phyloP scores from a whole-genome alignment of 2,113 vertebrate genomes.

The Nanger granti region DNA sequence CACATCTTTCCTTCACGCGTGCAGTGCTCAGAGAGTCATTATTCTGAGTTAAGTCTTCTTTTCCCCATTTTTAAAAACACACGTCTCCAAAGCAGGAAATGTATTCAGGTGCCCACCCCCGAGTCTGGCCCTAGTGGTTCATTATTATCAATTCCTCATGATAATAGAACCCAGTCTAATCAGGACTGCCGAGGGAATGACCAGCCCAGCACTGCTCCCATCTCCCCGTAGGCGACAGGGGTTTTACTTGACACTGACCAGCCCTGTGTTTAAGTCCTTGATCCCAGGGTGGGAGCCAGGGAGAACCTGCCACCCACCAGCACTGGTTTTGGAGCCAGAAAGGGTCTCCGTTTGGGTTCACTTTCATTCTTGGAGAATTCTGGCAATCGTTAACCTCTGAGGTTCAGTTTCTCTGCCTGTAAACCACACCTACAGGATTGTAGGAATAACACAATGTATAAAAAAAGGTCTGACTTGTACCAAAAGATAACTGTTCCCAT shows the following conservation, averaged over 20 bases:
- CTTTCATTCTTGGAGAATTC: fast-evolving
- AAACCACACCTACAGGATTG: not conserved
- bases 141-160: too few relatives aligned
- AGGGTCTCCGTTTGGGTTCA: not conserved
- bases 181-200: fast-evolving
- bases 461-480: not conserved
- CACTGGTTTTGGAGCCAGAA: not conserved
- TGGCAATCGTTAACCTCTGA: not conserved
- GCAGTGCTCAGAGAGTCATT: not conserved
- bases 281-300: too few relatives aligned
- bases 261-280: not conserved
- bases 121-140: not conserved
- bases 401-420: not conserved
- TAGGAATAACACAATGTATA: fast-evolving
- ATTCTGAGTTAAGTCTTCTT: not conserved
- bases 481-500: not conserved
- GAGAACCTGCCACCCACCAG: not conserved
- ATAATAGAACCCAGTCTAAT: not conserved
- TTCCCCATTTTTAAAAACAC: not conserved
- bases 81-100: not conserved
- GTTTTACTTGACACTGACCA: too few relatives aligned
- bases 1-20: fast-evolving
- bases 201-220: fast-evolving
- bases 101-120: not conserved
- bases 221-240: fast-evolving